Conservation (phyloP, 2,797 vertebrate species). For the Dendrocincla fuliginosa region DNA sequence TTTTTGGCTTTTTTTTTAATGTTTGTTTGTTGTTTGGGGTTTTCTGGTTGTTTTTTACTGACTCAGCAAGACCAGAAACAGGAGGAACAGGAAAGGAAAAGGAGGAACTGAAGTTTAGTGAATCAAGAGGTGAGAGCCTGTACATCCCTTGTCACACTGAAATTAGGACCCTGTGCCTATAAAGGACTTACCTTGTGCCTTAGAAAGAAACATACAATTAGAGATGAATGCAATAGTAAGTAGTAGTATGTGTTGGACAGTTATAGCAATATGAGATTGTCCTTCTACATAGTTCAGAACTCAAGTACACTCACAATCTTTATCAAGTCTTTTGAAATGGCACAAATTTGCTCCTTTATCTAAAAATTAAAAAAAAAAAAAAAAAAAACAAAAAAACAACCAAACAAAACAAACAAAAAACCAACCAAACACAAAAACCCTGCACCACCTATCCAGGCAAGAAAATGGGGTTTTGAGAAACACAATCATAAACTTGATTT, state of each 20-base stretch:
- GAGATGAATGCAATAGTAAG: not conserved
- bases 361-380: not conserved
- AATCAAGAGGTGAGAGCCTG: not conserved
- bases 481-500: not conserved
- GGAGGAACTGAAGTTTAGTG: not conserved
- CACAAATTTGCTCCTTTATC: not conserved
- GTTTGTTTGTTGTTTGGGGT: not conserved
- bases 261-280: not conserved
- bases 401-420: no score
- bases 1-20: not conserved
- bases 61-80: not conserved
- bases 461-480: not conserved
- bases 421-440: no score
- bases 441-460: not conserved
- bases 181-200: not conserved
- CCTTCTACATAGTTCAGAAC: not conserved
- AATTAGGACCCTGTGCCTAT: rapidly evolving
- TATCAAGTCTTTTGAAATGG: not conserved
- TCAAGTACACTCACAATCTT: not conserved
- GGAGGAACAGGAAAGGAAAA: not conserved
- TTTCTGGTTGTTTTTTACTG: not conserved
- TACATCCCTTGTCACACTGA: not conserved
- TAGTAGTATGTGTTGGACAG: not conserved
- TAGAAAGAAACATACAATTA: not conserved
- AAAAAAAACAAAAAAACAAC: not conserved